Conservation (phyloP, 1,140 invertebrate species). For the Zaprionus africanus region DNA sequence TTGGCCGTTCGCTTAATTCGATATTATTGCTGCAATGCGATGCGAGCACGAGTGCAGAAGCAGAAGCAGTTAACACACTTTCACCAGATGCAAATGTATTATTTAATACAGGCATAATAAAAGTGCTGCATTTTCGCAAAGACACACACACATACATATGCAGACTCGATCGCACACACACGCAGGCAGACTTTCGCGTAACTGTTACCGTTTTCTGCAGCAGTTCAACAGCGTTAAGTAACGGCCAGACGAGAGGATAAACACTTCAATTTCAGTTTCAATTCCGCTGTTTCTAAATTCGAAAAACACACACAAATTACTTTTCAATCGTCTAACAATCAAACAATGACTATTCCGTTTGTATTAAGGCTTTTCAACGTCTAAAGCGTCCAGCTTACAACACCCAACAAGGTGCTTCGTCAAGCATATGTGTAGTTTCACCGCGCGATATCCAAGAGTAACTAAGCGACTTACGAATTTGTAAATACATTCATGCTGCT, state of each 20-base stretch:
- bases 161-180: constrained; percentile 21
- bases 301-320: background rate
- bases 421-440: constrained; percentile 43
- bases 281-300: constrained; percentile 3
- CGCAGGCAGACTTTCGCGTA: constrained; percentile 40
- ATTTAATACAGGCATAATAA: constrained; percentile 59
- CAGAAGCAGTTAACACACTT: constrained; percentile 74
- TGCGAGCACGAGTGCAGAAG: constrained; percentile 26
- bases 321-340: constrained; percentile 15
- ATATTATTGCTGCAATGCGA: constrained; percentile 37
- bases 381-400: constrained; percentile 4
- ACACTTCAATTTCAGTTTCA: constrained; percentile 21
- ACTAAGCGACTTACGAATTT: constrained; percentile 40
- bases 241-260: constrained; percentile 23
- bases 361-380: constrained; percentile 1
- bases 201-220: constrained; percentile 39
- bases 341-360: constrained; percentile 22
- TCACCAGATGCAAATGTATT: constrained; percentile 72
- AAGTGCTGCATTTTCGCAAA: constrained; percentile 51
- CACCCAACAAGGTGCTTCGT: background rate
- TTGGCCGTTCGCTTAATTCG: constrained; percentile 42
- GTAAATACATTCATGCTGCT: constrained; percentile 39
- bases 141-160: background rate
- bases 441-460: constrained; percentile 47
- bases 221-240: constrained; percentile 13